Conservation (phyloP, 2,113 vertebrate genomes). For the Halcyon senegalensis region DNA sequence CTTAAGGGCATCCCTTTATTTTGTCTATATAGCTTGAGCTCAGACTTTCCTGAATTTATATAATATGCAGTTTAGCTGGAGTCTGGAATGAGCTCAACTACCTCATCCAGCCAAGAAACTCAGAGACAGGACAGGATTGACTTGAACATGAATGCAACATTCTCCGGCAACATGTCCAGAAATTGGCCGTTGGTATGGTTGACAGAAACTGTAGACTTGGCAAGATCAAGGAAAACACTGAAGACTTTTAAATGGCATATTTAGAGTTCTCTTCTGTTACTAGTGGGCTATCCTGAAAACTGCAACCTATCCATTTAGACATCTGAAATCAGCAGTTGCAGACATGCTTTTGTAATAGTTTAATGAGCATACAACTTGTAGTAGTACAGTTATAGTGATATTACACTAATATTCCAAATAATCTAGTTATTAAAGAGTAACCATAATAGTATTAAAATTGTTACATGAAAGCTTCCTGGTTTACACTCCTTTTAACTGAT, state of each 20-base stretch:
- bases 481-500: not conserved
- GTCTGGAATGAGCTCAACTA: not conserved
- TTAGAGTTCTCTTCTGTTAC: not conserved
- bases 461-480: not conserved
- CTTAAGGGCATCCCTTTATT: not conserved
- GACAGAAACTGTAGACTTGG: not conserved
- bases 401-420: not conserved
- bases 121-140: not conserved
- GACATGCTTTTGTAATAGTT: not conserved
- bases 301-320: not conserved
- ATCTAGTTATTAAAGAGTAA: not conserved
- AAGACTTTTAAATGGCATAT: not conserved
- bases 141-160: not conserved
- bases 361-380: not conserved
- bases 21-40: not conserved
- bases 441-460: not conserved
- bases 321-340: not conserved
- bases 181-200: not conserved
- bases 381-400: not conserved
- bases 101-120: not conserved
- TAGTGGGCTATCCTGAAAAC: not conserved
- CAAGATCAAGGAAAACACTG: not conserved
- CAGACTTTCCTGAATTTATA: not conserved
- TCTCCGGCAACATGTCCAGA: too few species aligned
- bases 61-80: not conserved